Evolutionary conservation across 2,888 invertebrate genomes (phyloP).

Genomic region (Aproaerema taeniolella): DNA sequence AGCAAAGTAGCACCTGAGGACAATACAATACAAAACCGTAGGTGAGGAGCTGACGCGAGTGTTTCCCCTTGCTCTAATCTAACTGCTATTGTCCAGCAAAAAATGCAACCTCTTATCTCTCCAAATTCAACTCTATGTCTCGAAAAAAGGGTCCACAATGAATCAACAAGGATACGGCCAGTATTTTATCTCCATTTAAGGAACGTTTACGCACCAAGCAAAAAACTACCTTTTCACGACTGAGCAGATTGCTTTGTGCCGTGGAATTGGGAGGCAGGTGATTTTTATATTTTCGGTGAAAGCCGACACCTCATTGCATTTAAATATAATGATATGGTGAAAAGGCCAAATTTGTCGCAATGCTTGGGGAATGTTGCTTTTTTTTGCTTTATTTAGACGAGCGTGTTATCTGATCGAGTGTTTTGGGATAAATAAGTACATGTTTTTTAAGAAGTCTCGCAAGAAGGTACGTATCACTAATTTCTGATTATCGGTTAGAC

Average conservation of each 20-base stretch:
- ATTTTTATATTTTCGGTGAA: constrained; percentile 44
- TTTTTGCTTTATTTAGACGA: no score
- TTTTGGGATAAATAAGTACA: constrained; percentile 33
- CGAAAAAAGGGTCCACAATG: background rate
- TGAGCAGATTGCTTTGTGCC: constrained; percentile 26
- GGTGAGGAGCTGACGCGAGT: constrained; percentile 39
- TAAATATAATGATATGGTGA: constrained; percentile 57
- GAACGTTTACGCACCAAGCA: constrained; percentile 27
- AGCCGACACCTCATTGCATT: constrained; percentile 49
- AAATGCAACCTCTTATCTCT: constrained; percentile 5
- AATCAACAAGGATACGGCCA: background rate
- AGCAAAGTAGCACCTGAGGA: constrained; percentile 24
- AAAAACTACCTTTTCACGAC: constrained; percentile 25
- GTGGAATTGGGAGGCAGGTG: constrained; percentile 34
- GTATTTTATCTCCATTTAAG: constrained; percentile 51
- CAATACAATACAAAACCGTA: constrained; percentile 31
- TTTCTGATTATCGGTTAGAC: no score
- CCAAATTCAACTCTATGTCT: background rate
- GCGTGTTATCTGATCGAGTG: no score
- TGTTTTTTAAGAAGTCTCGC: no score
- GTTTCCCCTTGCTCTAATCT: constrained; percentile 48
- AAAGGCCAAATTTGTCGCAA: constrained; percentile 52
- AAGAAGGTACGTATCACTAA: no score
- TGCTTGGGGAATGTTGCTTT: constrained; percentile 32
- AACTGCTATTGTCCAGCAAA: constrained; percentile 42